These are phyloP conservation scores for Albula goreensis DNA, from an alignment of 2,113 vertebrate species.

Conservation along the genomic window DNA sequence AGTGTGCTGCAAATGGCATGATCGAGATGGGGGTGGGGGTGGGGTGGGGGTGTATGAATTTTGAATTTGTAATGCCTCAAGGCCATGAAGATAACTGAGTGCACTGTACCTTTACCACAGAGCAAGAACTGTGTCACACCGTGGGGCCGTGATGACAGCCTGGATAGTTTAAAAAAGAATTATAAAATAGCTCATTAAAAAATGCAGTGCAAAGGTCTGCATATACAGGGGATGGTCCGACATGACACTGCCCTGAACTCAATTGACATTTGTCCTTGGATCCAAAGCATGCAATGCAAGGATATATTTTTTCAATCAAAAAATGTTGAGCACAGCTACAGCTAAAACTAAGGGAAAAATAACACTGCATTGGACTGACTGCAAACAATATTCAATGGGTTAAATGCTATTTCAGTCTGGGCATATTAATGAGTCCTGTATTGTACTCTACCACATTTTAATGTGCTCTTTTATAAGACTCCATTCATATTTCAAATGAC, in stretches of 20 bases:
- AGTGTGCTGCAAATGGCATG: constrained; percentile 33
- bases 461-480: too few relatives aligned
- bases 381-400: too few relatives aligned
- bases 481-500: neutral
- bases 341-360: too few relatives aligned
- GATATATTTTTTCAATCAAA: too few relatives aligned
- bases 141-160: neutral
- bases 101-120: neutral
- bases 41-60: too few relatives aligned
- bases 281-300: too few relatives aligned
- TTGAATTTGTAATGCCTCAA: neutral
- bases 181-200: neutral
- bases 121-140: neutral
- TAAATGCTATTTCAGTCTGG: too few relatives aligned
- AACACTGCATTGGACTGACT: too few relatives aligned
- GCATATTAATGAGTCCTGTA: too few relatives aligned
- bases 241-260: neutral
- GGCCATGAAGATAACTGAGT: neutral
- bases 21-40: neutral
- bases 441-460: too few relatives aligned
- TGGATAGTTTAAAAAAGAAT: neutral
- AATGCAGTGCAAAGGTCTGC: neutral
- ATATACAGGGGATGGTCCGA: neutral
- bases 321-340: too few relatives aligned
- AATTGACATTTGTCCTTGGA: neutral